Base-by-base conservation (phyloP, 1,140 invertebrate species). In the Aphaenogaster ashmeadi region DNA sequence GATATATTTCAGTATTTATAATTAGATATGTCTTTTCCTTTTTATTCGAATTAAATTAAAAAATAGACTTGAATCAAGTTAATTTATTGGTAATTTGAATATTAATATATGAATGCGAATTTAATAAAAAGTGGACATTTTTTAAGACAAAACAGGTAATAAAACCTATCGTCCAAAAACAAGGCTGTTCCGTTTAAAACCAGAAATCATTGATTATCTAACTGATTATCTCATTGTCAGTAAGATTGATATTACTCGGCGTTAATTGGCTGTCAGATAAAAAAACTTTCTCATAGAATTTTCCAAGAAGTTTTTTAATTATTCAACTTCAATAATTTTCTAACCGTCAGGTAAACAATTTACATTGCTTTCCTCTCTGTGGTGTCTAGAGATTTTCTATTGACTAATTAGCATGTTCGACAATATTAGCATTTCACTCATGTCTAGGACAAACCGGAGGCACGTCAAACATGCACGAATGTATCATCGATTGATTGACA, bases 401-500 rank as follows among this genome's bases (percentile, higher is more conserved):
- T 21, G 3, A 21, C 44, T 56, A 41, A 83, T 83, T 83, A 83
- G 41, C 69, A 36, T 2, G 54, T 71, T 13, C 27, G 7, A 50
- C 8, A 58, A 60, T 47, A 74, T 74, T 60, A 41, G 13, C 7
- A 47, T 27, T 58, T 38, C 33, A 52, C 13, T 9, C 2, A n/a
- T 11, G 18, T 27, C 21, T 7, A 33, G 13, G 33, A 86, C 21
- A 54, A 66, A 41, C 2, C 15, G 36, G 9, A n/a, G n/a, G 6
- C 33, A 38, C 56, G 18, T 78, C 3, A 75, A 78, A 77, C 72
- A 41, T 79, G 36, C 58, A 41, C 60, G 21, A 75, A 54, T 27
- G 64, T 18, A 58, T 11, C 41, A 15, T 38, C 44, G 62, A 67
- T 74, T 74, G 87, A 78, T 74, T 75, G 87, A 80, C 87, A 80